Conservation (phyloP, 2,888 invertebrate species). For the Melinaea marsaeus region DNA sequence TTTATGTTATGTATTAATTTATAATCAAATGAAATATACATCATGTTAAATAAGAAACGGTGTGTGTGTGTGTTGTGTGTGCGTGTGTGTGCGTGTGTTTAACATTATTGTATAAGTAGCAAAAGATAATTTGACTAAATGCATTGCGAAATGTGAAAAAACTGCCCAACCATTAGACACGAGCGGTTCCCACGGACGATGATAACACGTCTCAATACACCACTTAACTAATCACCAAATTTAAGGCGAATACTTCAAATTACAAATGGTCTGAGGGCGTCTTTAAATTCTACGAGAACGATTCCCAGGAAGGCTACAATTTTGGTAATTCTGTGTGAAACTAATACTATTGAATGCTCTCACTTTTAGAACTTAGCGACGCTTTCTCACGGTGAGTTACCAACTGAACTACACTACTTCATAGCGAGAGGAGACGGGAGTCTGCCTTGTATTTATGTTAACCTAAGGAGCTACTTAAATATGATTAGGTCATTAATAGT, state of each 20-base stretch:
- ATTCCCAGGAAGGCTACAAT: conserved; percentile 33
- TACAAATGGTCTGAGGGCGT: conserved; percentile 19
- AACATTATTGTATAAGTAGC: no score
- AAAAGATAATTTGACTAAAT: no score
- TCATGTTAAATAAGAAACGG: no score
- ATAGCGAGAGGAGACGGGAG: conserved; percentile 11
- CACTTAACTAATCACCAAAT: not conserved
- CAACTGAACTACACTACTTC: conserved; percentile 26
- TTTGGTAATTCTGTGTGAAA: conserved; percentile 41
- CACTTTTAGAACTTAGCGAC: conserved; percentile 47
- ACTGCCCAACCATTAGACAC: not conserved
- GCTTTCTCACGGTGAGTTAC: conserved; percentile 48
- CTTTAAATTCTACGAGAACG: conserved; percentile 27
- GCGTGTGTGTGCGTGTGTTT: no score
- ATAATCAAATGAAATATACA: no score
- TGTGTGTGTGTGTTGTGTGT: no score
- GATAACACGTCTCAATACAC: not conserved
- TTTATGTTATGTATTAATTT: no score
- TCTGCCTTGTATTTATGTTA: no score
- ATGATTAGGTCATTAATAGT: no score
- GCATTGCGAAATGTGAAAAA: no score
- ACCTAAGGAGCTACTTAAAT: no score
- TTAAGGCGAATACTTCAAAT: conserved; percentile 12
- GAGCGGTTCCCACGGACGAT: not conserved
- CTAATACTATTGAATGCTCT: conserved; percentile 46